Evolutionary conservation across 1,140 invertebrate species (phyloP).

Genomic region (Scaptomyza pallida): DNA sequence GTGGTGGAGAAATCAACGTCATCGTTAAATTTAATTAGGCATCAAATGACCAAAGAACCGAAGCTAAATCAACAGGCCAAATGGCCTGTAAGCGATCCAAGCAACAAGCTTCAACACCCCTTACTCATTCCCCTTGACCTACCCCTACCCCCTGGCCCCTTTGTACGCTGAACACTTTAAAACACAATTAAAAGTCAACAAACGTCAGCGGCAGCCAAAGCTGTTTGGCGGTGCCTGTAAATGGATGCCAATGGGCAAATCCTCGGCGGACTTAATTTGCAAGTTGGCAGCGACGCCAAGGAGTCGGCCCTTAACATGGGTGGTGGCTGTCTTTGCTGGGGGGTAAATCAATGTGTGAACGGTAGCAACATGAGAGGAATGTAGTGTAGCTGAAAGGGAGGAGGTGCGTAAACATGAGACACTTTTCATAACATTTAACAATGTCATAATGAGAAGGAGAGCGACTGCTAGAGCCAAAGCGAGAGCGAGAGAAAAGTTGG

Average conservation of each 20-base stretch:
- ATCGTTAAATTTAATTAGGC: constrained; percentile 84
- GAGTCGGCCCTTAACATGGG: constrained; percentile 37
- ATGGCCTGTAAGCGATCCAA: constrained; percentile 69
- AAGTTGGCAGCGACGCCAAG: constrained; percentile 60
- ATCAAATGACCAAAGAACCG: constrained; percentile 72
- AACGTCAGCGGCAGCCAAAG: constrained; percentile 44
- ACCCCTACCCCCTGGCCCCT: background rate
- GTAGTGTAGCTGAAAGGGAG: too few species aligned
- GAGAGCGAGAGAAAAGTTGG: background rate
- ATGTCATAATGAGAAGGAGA: constrained; percentile 69
- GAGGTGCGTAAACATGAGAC: constrained; percentile 48
- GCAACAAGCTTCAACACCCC: constrained; percentile 9
- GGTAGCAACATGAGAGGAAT: constrained; percentile 15
- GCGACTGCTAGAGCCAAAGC: too few species aligned
- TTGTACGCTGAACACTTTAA: constrained; percentile 63
- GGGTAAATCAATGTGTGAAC: constrained; percentile 20
- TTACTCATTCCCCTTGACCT: background rate
- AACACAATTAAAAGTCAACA: constrained; percentile 81
- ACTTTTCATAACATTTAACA: constrained; percentile 80
- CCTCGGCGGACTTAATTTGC: constrained; percentile 66
- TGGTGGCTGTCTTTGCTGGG: too few species aligned
- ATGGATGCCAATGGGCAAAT: constrained; percentile 71
- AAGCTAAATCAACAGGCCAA: constrained; percentile 75
- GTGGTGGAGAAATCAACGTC: constrained; percentile 62
- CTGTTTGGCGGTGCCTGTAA: constrained; percentile 50